These are phyloP conservation scores for Liolophura sinensis DNA, from an alignment of 1,140 invertebrate species.

Conservation along the genomic window DNA sequence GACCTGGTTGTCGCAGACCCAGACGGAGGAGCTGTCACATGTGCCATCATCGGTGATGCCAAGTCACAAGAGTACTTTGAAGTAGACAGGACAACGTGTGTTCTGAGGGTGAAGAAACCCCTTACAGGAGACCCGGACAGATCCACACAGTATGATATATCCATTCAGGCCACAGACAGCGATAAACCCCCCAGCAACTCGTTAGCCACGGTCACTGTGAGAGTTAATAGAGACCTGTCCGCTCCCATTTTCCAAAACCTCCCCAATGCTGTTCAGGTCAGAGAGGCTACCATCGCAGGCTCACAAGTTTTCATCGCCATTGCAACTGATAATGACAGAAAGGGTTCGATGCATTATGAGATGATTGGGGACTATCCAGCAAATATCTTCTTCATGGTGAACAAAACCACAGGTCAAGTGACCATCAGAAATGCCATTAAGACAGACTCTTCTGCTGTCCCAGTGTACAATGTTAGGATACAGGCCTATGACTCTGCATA, in stretches of 20 bases:
- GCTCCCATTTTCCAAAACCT: conserved; percentile 28
- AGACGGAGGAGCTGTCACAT: conserved; percentile 10
- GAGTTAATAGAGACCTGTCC: conserved; percentile 25
- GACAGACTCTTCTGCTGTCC: no score
- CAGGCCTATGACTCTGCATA: conserved; percentile 85
- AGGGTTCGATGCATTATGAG: conserved; percentile 38
- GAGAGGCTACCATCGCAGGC: conserved; percentile 12
- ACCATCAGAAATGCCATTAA: conserved; percentile 14
- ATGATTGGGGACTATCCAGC: conserved; percentile 39
- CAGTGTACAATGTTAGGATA: conserved; percentile 46
- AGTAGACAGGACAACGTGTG: conserved; percentile 38
- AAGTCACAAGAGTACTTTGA: conserved; percentile 42
- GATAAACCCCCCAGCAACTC: conserved; percentile 26
- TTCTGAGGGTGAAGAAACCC: conserved; percentile 33
- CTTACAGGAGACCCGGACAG: conserved; percentile 32
- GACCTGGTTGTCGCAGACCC: neutral
- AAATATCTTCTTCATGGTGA: conserved; percentile 37
- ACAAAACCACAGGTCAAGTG: conserved; percentile 30
- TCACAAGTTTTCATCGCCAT: no score
- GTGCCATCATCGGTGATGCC: conserved; percentile 32
- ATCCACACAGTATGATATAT: conserved; percentile 34
- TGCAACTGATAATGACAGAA: no score
- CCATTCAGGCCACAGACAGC: conserved; percentile 32
- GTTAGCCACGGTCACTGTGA: conserved; percentile 27
- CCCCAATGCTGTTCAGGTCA: conserved; percentile 21